Percentiles rank a stretch among this genome's conserved stretches.
Conservation (phyloP, 2,888 invertebrate species). For the Anticlea derivata region DNA sequence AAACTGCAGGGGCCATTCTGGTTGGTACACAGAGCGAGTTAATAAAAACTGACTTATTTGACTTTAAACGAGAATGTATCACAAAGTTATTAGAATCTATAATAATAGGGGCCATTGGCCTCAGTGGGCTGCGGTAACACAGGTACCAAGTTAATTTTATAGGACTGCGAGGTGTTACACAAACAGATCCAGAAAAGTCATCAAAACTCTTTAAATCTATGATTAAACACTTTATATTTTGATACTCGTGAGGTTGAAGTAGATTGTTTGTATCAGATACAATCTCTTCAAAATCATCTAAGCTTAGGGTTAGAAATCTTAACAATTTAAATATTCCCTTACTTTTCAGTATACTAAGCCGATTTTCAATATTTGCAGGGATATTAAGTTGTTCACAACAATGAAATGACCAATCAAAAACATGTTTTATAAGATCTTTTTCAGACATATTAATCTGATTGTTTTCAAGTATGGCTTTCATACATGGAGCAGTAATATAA, state of each 20-base stretch:
- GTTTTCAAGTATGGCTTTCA: conserved; percentile 77
- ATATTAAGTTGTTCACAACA: conserved; percentile 76
- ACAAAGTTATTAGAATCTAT: conserved; percentile 63
- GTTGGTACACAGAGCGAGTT: conserved; percentile 73
- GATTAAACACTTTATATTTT: conserved; percentile 47
- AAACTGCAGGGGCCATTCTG: conserved; percentile 67
- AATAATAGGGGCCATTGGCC: conserved; percentile 67
- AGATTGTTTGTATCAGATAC: conserved; percentile 58
- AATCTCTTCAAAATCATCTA: conserved; percentile 69
- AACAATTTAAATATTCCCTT: conserved; percentile 72
- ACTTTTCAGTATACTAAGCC: conserved; percentile 66
- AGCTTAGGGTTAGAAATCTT: conserved; percentile 66
- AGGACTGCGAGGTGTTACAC: conserved; percentile 52
- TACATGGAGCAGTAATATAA: conserved; percentile 74
- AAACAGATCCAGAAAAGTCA: conserved; percentile 37
- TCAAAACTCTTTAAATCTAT: conserved; percentile 36
- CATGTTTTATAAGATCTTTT: conserved; percentile 78
- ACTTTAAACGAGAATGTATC: conserved; percentile 64
- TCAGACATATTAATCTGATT: conserved; percentile 78
- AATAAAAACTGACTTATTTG: conserved; percentile 73
- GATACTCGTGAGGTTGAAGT: conserved; percentile 58
- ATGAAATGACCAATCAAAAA: conserved; percentile 80
- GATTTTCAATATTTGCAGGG: conserved; percentile 64
- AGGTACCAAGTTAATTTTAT: conserved; percentile 67
- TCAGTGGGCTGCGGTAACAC: conserved; percentile 67